Evolutionary conservation across 2,113 vertebrate species (phyloP), one percentile per base, ranked within the genome.

Genomic region (Rhinopomastus cyanomelas): DNA sequence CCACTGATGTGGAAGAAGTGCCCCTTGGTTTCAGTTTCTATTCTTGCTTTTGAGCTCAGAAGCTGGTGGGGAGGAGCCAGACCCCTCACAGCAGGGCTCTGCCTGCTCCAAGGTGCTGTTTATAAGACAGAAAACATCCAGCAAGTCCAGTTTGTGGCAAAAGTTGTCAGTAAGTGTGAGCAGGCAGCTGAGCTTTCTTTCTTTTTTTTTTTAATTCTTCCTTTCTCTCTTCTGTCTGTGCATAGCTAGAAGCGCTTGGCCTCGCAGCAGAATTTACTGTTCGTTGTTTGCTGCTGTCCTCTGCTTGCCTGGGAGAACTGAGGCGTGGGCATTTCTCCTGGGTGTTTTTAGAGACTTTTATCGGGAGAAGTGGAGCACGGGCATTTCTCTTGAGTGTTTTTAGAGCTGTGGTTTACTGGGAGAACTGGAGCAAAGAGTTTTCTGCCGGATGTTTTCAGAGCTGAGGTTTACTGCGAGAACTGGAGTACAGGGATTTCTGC

Each of bases 51-150:
- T 67, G 78, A 81, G 21, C 29, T 81, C 61, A 64, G 8, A 3
- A 37, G 16, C 21, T 6, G 9, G 0, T 1, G 1, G 19, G 62
- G 39, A 73, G 73, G 20, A 53, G 75, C 39, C 17, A 14, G 2
- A 5, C 2, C 5, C 3, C 11, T 4, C 44, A 30, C 3, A 3
- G 17, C 26, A 11, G 3, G 10, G 6, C 8, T 12, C 17, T 42
- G 30, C 20, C 3, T 59, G n/a, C 29, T 26, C 42, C 4, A 2
- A 32, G 10, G 6, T 39, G 19, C 7, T 12, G 3, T 72, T 80
- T n/a, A 11, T 8, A 18, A 48, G 51, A 21, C 39, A 42, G 39
- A n/a, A 32, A 16, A 30, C 32, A 30, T 16, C 26, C 2, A 16
- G 8, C 19, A 16, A 12, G 2, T 0, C 16, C 8, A 20, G 8